Base-by-base conservation (phyloP, 2,797 vertebrate species). In the Lycodopsis pacificus region DNA sequence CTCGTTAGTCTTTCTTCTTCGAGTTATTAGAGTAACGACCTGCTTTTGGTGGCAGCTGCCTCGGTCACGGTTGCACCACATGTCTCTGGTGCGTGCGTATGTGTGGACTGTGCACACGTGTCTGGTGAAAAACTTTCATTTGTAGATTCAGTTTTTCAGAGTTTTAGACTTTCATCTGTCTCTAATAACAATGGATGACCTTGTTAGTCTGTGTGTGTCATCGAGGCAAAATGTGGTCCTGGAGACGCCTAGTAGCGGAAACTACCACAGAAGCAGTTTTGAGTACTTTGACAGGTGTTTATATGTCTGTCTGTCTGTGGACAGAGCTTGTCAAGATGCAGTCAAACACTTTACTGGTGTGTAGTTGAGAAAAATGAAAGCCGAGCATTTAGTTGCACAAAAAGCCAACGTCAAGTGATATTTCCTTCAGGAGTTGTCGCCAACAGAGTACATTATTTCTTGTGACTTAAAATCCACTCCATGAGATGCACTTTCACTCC, bases 21-120 rank as follows among this genome's bases (percentile, higher is more conserved):
- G 68, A 84, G 77, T 82, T 65, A 76, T 84, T 72, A 30, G 71
- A 84, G 65, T 32, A 36, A 59, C 12, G 19, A 61, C 44, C 49
- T 27, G 77, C 49, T 76, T 71, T 58, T 32, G 25, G n/a, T 32
- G 30, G 63, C 81, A 77, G 81, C 77, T 86, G 85, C 78, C 67
- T 65, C 27, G 0, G 75, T 63, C 73, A 71, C 42, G 40, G 78
- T 49, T 40, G 58, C 71, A 58, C 61, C 66, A 61, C 57, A 25
- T 70, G 73, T 53, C 53, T 62, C 62, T 11, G 3, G 49, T 53
- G 49, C 22, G n/a, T 53, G 49, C 25, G 49, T 53, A 10, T 53
- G 49, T 22, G 20, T 51, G 49, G 49, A 63, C 44, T 17, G 36
- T 48, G n/a, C 44, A 17, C 7, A 3, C 53, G 61, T 11, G 46